Evolutionary conservation across 2,113 vertebrate species (phyloP), one percentile per base, ranked within the genome.

Genomic region (Odontesthes bonariensis): DNA sequence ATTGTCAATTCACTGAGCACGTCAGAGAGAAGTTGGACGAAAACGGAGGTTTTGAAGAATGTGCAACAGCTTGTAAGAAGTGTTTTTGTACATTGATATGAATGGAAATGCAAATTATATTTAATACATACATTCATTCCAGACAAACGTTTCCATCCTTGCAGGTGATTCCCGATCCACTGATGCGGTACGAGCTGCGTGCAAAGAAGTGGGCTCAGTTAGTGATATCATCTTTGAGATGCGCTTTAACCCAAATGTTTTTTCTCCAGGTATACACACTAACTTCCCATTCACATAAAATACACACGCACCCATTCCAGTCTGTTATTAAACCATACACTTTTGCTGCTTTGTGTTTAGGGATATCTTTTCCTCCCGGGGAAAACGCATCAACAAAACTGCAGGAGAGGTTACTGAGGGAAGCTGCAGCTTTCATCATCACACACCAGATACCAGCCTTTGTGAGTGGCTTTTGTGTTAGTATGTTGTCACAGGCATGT

Each of bases 171-270:
- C 89, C 46, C 84, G 86, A 32, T 84, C 88, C 20, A 89, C 82
- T 6, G 74, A 89, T 1, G 93, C 93, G 22, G 85, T 95, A 2
- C 86, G 90, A 80, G 91, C 62, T 55, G 93, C 93, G 17, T 96
- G 95, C 76, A 89, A 83, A 77, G 94, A 94, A 1, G 91, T 95
- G 27, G 95, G 95, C 67, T 96, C 95, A 4, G 57, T 94, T 63
- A 93, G 92, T 56, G 77, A 95, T 75, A 92, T 94, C 80, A 92
- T 95, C 63, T 96, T 96, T 89, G 95, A 96, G 82, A 95, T 96
- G 91, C 94, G 94, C 33, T 94, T 96, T 31, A 95, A 94, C 81
- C 90, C 94, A 42, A 94, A 91, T 20, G 23, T 94, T 33, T 94
- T 93, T 75, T 92, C 89, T 53, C 86, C 92, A 92, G 95, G 95